These are phyloP conservation scores for Rallus crepitans DNA, from an alignment of 2,797 vertebrate species.

Conservation along the genomic window DNA sequence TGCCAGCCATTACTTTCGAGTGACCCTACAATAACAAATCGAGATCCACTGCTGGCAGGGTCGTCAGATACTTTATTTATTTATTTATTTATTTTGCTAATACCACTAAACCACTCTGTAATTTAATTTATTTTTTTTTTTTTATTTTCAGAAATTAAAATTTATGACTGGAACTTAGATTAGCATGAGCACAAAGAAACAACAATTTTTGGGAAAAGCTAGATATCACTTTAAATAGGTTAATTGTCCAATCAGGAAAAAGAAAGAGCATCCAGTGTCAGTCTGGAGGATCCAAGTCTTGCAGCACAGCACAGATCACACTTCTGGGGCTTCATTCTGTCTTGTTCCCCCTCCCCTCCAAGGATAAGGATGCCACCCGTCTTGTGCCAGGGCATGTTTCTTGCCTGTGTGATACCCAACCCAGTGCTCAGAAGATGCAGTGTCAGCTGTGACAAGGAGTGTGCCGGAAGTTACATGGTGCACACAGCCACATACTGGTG, in stretches of 20 bases:
- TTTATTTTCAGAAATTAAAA: background rate
- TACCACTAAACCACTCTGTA: background rate
- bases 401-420: background rate
- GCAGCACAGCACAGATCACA: background rate
- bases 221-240: background rate
- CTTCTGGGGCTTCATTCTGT: background rate
- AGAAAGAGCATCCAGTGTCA: background rate
- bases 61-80: background rate
- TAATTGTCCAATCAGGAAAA: background rate
- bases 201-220: background rate
- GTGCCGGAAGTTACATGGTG: background rate
- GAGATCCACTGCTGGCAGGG: background rate
- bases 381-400: background rate
- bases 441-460: background rate
- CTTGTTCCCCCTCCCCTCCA: no score
- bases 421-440: background rate
- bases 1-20: conserved; percentile 27
- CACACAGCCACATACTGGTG: background rate
- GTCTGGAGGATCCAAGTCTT: background rate
- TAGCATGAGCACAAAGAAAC: background rate
- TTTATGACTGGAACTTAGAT: background rate
- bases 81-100: background rate
- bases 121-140: background rate
- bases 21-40: conserved; percentile 50
- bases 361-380: background rate